phyloP scores from a whole-genome alignment of 2,113 vertebrate genomes.

The Tenrec ecaudatus region DNA sequence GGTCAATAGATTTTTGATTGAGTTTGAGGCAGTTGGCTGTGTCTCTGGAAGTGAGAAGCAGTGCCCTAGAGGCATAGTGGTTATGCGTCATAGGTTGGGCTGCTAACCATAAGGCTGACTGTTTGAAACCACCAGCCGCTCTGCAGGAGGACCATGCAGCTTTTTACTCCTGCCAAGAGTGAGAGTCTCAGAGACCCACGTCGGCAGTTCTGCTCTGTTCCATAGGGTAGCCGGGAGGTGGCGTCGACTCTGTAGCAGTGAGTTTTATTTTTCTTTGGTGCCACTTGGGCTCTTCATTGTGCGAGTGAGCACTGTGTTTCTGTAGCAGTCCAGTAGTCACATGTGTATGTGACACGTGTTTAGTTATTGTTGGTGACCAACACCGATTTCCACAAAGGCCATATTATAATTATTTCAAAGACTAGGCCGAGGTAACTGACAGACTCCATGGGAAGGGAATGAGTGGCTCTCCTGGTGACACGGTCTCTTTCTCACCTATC shows the following conservation, averaged over 20 bases:
- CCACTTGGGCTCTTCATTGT: not conserved
- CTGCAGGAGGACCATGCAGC: too few species aligned
- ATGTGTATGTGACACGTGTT: not conserved
- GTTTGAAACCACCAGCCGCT: too few species aligned
- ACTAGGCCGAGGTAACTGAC: not conserved
- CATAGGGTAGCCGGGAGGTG: too few species aligned
- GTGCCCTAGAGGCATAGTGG: not conserved
- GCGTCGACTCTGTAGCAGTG: too few species aligned
- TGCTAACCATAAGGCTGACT: too few species aligned
- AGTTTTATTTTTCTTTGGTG: too few species aligned
- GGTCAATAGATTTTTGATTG: not conserved
- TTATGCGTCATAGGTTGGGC: too few species aligned
- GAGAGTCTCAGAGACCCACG: too few species aligned
- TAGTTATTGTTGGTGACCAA: not conserved
- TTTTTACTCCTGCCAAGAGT: too few species aligned
- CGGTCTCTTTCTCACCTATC: not conserved
- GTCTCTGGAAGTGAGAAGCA: not conserved
- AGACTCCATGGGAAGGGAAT: not conserved
- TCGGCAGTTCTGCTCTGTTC: too few species aligned
- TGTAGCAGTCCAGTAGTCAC: not conserved
- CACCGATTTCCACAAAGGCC: not conserved
- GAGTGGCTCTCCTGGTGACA: not conserved
- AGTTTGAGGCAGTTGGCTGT: not conserved
- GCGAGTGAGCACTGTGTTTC: not conserved
- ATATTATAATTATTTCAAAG: not conserved